Evolutionary conservation across 2,888 invertebrate species (phyloP).

Genomic region (Anorthoa munda): DNA sequence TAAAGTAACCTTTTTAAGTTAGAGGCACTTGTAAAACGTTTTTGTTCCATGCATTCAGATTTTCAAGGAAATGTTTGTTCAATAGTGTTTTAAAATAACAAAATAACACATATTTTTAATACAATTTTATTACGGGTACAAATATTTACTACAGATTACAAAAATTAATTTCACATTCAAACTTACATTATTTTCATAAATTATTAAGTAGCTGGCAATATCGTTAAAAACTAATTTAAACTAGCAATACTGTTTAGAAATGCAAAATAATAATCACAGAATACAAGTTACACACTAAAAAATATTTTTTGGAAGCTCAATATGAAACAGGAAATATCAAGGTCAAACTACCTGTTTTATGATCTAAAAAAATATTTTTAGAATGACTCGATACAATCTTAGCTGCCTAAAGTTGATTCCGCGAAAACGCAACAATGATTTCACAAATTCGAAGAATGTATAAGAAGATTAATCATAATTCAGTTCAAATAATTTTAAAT

Average conservation of each 20-base stretch:
- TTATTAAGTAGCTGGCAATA: conserved; percentile 82
- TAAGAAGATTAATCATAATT: conserved; percentile 29
- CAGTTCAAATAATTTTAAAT: conserved; percentile 40
- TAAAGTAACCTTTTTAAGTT: neutral
- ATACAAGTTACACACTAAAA: conserved; percentile 72
- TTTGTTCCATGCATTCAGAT: conserved; percentile 44
- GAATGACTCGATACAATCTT: conserved; percentile 67
- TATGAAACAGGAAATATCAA: conserved; percentile 70
- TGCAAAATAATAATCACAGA: conserved; percentile 81
- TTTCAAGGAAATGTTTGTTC: conserved; percentile 68
- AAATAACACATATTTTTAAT: conserved; percentile 77
- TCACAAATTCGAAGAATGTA: conserved; percentile 19
- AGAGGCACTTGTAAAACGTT: conserved; percentile 25
- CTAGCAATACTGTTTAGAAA: conserved; percentile 79
- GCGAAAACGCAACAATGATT: conserved; percentile 8
- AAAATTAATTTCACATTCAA: conserved; percentile 74
- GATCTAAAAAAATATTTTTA: conserved; percentile 62
- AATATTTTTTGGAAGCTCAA: conserved; percentile 75
- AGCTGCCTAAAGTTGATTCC: conserved; percentile 56
- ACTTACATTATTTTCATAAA: conserved; percentile 72
- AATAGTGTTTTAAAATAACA: conserved; percentile 79
- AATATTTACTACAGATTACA: conserved; percentile 78
- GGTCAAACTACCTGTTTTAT: conserved; percentile 78
- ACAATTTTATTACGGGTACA: conserved; percentile 80
- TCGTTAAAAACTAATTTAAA: conserved; percentile 65